Evolutionary conservation across 2,113 vertebrate species (phyloP).

Genomic region (Hymenochirus boettgeri): DNA sequence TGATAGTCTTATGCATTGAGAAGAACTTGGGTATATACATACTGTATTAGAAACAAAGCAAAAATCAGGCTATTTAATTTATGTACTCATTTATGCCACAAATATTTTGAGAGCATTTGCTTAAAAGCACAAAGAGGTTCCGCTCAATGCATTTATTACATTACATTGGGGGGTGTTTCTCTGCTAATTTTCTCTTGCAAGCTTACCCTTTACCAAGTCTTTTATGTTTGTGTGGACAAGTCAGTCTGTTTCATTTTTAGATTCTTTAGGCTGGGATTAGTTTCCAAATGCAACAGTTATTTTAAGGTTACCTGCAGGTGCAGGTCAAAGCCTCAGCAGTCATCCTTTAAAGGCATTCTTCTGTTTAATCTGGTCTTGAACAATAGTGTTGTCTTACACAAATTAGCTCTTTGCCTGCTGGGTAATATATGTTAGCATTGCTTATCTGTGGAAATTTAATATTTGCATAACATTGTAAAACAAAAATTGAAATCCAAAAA

Average conservation of each 20-base stretch:
- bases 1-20: no score
- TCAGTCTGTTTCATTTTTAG: constrained; percentile 26
- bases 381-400: constrained; percentile 24
- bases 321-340: constrained; percentile 34
- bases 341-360: constrained; percentile 14
- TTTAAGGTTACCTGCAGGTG: constrained; percentile 45
- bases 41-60: constrained; percentile 2
- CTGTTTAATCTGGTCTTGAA: constrained; percentile 36
- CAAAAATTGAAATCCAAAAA: no score
- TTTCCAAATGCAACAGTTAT: neutral
- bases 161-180: constrained; percentile 26
- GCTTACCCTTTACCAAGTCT: constrained; percentile 21
- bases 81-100: neutral
- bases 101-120: neutral
- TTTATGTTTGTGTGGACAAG: constrained; percentile 26
- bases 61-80: constrained; percentile 1
- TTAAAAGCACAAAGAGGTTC: neutral
- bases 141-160: neutral
- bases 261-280: constrained; percentile 41
- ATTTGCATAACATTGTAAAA: no score
- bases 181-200: constrained; percentile 36
- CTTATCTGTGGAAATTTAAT: constrained; percentile 13
- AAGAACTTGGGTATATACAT: neutral
- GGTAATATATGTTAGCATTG: constrained; percentile 25
- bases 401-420: constrained; percentile 27